Evolutionary conservation across 2,797 vertebrate genomes (phyloP).

Genomic region (Varecia variegata): DNA sequence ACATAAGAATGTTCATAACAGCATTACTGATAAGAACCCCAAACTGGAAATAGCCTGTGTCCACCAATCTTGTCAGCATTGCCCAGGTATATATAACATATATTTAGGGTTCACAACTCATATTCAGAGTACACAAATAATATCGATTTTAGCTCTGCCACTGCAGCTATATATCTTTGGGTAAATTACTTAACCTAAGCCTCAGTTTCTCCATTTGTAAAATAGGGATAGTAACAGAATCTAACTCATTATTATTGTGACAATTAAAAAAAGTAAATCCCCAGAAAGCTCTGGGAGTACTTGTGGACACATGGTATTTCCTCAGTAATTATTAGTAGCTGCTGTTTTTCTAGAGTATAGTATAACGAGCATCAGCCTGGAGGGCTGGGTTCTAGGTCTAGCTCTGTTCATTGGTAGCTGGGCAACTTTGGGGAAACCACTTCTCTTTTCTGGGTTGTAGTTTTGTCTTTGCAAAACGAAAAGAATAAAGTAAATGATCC

Average conservation of each 20-base stretch:
- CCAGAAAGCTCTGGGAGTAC: not conserved
- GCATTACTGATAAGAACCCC: not conserved
- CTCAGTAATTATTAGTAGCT: not conserved
- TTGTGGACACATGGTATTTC: not conserved
- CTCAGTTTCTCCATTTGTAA: not conserved
- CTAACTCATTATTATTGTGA: not conserved
- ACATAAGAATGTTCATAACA: not conserved
- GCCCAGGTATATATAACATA: not conserved
- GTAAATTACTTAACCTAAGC: not conserved
- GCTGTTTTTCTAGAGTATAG: not conserved
- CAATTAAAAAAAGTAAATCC: not conserved
- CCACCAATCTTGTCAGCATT: not conserved
- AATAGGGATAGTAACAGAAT: not conserved
- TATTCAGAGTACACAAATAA: not conserved
- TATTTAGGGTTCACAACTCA: not conserved
- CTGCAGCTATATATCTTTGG: not conserved
- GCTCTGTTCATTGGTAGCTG: not conserved
- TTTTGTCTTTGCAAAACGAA: not conserved
- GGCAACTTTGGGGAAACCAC: not conserved
- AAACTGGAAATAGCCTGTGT: not conserved
- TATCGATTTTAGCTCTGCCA: slow-evolving; percentile 1
- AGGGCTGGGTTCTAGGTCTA: not conserved
- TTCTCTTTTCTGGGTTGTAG: not conserved
- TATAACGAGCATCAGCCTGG: not conserved
- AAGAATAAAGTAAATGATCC: not conserved